A percentile compares a stretch with the other conserved stretches of the same genome.
These are phyloP conservation scores for Chymomyza amoena DNA, from an alignment of 2,888 invertebrate genomes.

Conservation along the genomic window DNA sequence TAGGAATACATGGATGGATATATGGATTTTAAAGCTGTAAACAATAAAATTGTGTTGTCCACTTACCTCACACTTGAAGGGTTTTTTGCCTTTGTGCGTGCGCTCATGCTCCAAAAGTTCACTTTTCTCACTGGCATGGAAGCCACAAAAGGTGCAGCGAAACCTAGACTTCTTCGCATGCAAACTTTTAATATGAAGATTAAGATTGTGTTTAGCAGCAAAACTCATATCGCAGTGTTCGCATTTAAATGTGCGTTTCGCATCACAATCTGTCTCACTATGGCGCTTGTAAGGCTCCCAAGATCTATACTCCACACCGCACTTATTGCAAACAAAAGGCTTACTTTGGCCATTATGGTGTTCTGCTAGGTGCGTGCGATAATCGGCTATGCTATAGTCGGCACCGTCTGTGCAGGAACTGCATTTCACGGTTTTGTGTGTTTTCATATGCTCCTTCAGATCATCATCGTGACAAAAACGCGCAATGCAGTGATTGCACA, in stretches of 20 bases:
- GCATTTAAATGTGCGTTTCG: slow-evolving; percentile 77
- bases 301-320: slow-evolving; percentile 78
- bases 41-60: no score
- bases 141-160: slow-evolving; percentile 74
- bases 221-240: slow-evolving; percentile 73
- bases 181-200: slow-evolving; percentile 61
- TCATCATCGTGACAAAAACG: slow-evolving; percentile 72
- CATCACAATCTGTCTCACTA: slow-evolving; percentile 78
- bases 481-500: slow-evolving; percentile 76
- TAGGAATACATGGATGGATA: no score
- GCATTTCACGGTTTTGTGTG: slow-evolving; percentile 64
- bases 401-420: slow-evolving; percentile 70
- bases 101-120: slow-evolving; percentile 73
- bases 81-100: slow-evolving; percentile 70
- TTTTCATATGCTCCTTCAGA: slow-evolving; percentile 64
- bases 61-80: slow-evolving; percentile 75
- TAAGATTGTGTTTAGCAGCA: slow-evolving; percentile 68
- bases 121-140: slow-evolving; percentile 69
- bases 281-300: slow-evolving; percentile 76
- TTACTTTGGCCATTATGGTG: slow-evolving; percentile 77
- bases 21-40: background rate
- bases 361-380: slow-evolving; percentile 76
- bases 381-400: slow-evolving; percentile 69
- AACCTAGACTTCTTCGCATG: slow-evolving; percentile 72
- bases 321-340: slow-evolving; percentile 77